These are phyloP conservation scores for Apostichopus californicus DNA, from an alignment of 35 echinoderm and acorn worm species.

Conservation along the genomic window DNA sequence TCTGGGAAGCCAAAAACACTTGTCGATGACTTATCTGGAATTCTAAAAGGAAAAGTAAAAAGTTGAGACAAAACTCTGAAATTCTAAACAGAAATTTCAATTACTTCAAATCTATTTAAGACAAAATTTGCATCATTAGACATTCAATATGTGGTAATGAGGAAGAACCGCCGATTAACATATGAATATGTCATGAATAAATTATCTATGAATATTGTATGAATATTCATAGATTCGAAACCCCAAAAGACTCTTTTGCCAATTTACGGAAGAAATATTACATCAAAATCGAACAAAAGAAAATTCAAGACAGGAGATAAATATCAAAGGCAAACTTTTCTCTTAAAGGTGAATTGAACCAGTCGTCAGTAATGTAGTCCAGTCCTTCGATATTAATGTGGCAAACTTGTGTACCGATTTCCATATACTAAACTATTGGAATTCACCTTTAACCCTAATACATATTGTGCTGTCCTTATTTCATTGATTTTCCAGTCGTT, in stretches of 20 bases:
- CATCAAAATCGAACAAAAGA: neutral
- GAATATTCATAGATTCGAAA: neutral
- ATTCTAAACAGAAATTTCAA: neutral
- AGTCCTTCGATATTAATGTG: neutral
- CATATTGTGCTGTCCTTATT: too few relatives aligned
- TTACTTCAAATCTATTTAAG: neutral
- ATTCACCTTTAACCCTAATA: too few relatives aligned
- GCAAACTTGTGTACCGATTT: too few relatives aligned
- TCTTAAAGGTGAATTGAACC: neutral
- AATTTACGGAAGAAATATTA: neutral
- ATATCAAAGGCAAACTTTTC: neutral
- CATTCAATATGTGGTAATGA: slow-evolving; percentile 9
- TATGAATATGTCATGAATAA: neutral
- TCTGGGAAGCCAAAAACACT: too few relatives aligned
- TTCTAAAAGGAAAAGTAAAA: neutral
- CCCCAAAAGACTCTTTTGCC: neutral
- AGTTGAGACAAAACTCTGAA: too few relatives aligned
- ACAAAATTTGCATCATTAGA: neutral
- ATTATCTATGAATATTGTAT: too few relatives aligned
- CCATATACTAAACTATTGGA: too few relatives aligned
- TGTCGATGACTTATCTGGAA: too few relatives aligned
- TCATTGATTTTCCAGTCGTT: too few relatives aligned
- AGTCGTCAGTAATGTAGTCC: neutral
- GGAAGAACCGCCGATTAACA: slow-evolving; percentile 15
- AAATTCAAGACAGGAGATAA: neutral